These are phyloP conservation scores for Elegia similella DNA, from an alignment of 2,888 invertebrate genomes.

Conservation along the genomic window DNA sequence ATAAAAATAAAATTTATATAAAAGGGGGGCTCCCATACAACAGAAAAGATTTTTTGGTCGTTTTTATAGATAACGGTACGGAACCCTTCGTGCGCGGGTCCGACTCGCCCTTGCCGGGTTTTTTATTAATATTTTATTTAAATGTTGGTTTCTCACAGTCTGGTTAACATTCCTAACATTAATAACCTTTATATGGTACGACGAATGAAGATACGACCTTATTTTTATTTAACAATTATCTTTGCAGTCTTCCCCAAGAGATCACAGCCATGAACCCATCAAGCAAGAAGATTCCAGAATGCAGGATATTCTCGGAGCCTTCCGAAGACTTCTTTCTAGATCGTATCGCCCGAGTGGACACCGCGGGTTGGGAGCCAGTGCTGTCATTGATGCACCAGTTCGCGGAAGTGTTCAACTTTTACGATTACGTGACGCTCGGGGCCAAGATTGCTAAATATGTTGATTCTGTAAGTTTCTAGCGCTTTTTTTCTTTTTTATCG, in stretches of 20 bases:
- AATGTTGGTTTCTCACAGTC: no score
- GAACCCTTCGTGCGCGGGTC: no score
- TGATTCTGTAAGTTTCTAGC: conserved; percentile 54
- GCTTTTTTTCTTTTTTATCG: not conserved
- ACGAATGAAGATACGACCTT: no score
- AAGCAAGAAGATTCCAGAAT: conserved; percentile 55
- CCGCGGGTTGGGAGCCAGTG: conserved; percentile 54
- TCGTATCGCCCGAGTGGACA: conserved; percentile 43
- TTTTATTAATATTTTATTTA: no score
- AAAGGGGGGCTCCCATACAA: no score
- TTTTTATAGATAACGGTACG: no score
- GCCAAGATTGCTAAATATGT: conserved; percentile 62
- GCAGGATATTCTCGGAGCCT: conserved; percentile 40
- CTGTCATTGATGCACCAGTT: conserved; percentile 59
- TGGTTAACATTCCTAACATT: no score
- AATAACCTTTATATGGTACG: no score
- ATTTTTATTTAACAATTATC: not conserved
- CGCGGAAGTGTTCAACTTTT: conserved; percentile 51
- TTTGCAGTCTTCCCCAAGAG: conserved; percentile 48
- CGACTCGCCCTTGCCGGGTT: no score
- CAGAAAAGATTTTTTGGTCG: no score
- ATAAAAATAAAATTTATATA: no score
- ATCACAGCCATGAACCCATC: conserved; percentile 43
- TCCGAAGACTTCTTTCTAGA: conserved; percentile 55
- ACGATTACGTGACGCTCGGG: conserved; percentile 54